Evolutionary conservation across 2,113 vertebrate species (phyloP), one percentile per base, ranked within the genome.

Genomic region (Cyprinodon tularosa): DNA sequence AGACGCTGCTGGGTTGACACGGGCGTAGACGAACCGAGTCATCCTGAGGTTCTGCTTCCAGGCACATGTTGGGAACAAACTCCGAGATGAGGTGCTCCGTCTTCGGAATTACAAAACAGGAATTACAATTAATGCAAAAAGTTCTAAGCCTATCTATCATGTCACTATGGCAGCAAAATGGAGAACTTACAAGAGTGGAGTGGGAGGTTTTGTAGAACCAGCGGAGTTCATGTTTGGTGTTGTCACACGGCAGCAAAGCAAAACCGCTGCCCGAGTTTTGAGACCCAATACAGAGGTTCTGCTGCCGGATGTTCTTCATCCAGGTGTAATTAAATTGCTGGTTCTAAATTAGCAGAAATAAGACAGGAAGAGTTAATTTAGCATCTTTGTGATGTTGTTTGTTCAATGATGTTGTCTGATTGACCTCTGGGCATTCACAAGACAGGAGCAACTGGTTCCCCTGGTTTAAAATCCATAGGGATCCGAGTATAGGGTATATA

Each of bases 271-370:
- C 38, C 0, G 76, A 9, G 36, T 79, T 77, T 0, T 74, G 9
- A 0, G 92, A 84, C 1, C 86, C 83, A 0, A 99, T 0, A 71
- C 98, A 99, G 50, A 91, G 72, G 60, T 94, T 88, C 20, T 89
- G 89, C 2, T 98, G 97, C 66, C 84, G 95, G 81, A 99, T 70
- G 57, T 94, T 90, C 86, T 92, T 92, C 91, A 98, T 87, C 98
- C 98, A 99, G n/a, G 96, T 98, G 83, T 97, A 97, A 93, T 96
- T 98, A 91, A 99, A 98, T 64, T 94, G 85, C 67, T 98, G 97
- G 86, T 84, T 87, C 98, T 99, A 91, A 62, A 80, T 6, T 63
- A 2, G 39, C 67, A 61, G 66, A 29, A 77, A n/a, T 45, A 68
- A 63, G 13, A 66, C 3, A 59, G n/a, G 29, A 37, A 29, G 40